phyloP scores from a whole-genome alignment of 2,888 invertebrate species.

The Steinernema hermaphroditum region DNA sequence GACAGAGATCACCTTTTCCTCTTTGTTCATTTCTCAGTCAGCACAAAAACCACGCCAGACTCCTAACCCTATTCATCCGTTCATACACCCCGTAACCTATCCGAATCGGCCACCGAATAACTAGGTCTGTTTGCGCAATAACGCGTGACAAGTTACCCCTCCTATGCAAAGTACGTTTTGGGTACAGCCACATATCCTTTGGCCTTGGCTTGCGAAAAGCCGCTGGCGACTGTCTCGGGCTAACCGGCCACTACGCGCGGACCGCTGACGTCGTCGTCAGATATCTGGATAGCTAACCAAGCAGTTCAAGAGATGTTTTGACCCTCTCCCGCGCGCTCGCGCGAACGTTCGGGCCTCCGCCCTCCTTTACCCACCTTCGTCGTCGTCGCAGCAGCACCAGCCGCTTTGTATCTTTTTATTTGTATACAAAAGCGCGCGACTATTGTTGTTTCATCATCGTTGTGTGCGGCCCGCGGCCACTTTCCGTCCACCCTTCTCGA shows the following conservation, averaged over 20 bases:
- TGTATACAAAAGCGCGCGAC: constrained; percentile 24
- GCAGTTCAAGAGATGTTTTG: constrained; percentile 26
- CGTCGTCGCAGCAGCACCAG: constrained; percentile 1
- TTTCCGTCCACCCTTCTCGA: background rate
- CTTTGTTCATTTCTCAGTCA: background rate
- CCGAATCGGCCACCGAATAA: background rate
- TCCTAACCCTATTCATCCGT: background rate
- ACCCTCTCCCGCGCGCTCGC: background rate
- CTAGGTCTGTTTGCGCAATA: constrained; percentile 19
- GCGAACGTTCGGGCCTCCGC: background rate
- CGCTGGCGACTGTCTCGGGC: too few relatives aligned
- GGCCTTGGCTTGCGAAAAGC: too few relatives aligned
- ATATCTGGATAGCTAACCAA: background rate
- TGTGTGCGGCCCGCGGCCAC: constrained; percentile 29
- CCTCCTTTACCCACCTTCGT: too few relatives aligned
- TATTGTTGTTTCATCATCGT: constrained; percentile 29
- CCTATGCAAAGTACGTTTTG: constrained; percentile 1
- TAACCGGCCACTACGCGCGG: background rate
- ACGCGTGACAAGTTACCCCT: background rate
- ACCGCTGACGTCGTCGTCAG: background rate
- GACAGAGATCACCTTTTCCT: too few relatives aligned
- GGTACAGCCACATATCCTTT: background rate
- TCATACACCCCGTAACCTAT: background rate
- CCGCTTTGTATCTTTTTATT: constrained; percentile 30
- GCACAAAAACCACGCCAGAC: background rate